A percentile compares a stretch with the other conserved stretches of the same genome.
Evolutionary conservation across 1,140 invertebrate genomes (phyloP).

Genomic region (Trichogramma pretiosum): DNA sequence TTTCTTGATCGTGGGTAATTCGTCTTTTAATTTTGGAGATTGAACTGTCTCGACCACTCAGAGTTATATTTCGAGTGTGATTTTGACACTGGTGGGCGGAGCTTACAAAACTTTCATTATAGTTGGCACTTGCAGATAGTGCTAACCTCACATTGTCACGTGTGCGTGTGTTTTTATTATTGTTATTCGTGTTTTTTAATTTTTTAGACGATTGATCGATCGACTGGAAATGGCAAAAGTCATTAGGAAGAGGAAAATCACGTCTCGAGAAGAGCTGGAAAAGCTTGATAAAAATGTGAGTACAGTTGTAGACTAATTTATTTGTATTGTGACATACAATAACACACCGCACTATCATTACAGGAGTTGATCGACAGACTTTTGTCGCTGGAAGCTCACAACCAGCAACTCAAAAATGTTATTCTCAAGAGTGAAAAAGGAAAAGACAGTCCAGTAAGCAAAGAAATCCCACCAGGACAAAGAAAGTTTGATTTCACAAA

Average conservation of each 20-base stretch:
- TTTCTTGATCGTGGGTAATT: no score
- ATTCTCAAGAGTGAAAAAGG: constrained; percentile 49
- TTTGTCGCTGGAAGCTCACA: constrained; percentile 53
- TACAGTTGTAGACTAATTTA: constrained; percentile 7
- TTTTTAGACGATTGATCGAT: no score
- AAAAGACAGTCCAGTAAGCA: constrained; percentile 24
- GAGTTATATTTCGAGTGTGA: no score
- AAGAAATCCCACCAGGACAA: constrained; percentile 19
- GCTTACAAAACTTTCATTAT: no score
- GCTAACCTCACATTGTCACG: no score
- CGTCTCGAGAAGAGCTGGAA: constrained; percentile 27
- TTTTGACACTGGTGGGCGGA: no score
- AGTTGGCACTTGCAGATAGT: no score
- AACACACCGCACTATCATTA: constrained; percentile 12
- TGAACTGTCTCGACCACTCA: no score
- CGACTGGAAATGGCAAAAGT: constrained; percentile 25
- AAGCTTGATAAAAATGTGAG: constrained; percentile 31
- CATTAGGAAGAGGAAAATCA: constrained; percentile 19
- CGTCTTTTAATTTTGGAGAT: no score
- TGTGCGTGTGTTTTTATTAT: no score
- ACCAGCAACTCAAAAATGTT: constrained; percentile 54
- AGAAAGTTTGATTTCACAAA: constrained; percentile 54
- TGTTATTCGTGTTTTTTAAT: no score
- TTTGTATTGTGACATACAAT: not conserved
- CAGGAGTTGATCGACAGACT: constrained; percentile 56